phyloP scores from a whole-genome alignment of 2,113 vertebrate genomes.

The Nibea coibor region DNA sequence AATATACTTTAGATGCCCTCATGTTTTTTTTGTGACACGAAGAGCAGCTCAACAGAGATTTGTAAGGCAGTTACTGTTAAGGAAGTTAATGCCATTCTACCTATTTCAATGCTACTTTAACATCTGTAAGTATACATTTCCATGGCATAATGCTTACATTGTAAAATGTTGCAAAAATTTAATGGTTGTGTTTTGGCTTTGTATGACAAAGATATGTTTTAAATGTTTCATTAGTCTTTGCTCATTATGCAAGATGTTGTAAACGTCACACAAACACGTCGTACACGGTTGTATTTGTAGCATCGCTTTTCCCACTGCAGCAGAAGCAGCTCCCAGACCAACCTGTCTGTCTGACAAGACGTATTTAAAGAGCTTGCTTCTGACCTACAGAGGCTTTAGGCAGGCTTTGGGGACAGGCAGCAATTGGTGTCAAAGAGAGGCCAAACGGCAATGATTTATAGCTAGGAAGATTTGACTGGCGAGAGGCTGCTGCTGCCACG shows the following conservation, averaged over 20 bases:
- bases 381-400: conserved; percentile 77
- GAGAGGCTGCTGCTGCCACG: conserved; percentile 80
- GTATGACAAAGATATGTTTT: too few species aligned
- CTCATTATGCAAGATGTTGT: background rate
- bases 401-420: conserved; percentile 74
- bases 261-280: background rate
- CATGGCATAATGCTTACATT: background rate
- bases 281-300: conserved; percentile 18
- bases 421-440: conserved; percentile 82
- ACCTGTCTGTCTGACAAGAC: conserved; percentile 73
- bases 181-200: background rate
- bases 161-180: background rate
- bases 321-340: conserved; percentile 37
- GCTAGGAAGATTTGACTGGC: conserved; percentile 83
- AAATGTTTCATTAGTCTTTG: background rate
- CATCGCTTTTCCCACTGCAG: conserved; percentile 36
- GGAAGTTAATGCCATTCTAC: too few species aligned
- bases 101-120: background rate
- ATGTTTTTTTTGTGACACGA: background rate
- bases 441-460: conserved; percentile 86
- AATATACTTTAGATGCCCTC: background rate
- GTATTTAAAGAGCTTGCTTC: conserved; percentile 72
- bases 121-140: background rate
- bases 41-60: too few species aligned
- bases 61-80: too few species aligned